These are phyloP conservation scores for Teleogryllus occipitalis DNA, from an alignment of 1,140 invertebrate species.

Conservation along the genomic window DNA sequence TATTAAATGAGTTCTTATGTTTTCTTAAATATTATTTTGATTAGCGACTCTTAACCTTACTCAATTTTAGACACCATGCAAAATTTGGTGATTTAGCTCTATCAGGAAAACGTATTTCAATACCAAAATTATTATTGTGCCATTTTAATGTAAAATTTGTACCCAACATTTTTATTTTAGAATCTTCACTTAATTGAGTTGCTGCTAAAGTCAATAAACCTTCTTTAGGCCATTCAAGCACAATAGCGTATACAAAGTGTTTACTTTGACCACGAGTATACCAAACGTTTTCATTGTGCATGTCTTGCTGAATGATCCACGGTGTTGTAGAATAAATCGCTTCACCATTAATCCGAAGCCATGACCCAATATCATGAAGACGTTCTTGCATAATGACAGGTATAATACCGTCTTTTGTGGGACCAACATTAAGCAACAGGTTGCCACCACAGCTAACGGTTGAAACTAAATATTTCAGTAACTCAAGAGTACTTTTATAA, in stretches of 20 bases:
- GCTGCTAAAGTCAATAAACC: conserved; percentile 43
- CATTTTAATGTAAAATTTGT: background rate
- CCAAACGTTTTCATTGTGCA: conserved; percentile 58
- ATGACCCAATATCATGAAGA: conserved; percentile 55
- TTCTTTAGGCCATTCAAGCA: conserved; percentile 57
- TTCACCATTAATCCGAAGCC: conserved; percentile 79
- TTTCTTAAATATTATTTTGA: no score
- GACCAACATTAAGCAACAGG: conserved; percentile 82
- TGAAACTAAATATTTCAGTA: background rate
- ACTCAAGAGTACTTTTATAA: background rate
- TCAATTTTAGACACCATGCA: no score
- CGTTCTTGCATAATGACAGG: conserved; percentile 83
- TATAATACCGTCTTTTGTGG: conserved; percentile 82
- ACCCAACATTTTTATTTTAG: background rate
- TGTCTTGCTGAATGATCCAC: conserved; percentile 79
- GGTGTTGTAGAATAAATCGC: conserved; percentile 75
- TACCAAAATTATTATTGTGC: no score
- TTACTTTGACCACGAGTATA: conserved; percentile 30
- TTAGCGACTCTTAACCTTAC: no score
- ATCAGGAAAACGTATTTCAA: no score
- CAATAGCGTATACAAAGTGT: conserved; percentile 50
- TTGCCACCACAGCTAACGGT: conserved; percentile 49
- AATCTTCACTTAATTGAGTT: conserved; percentile 23
- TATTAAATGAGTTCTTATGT: no score
- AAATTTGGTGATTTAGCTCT: no score